phyloP scores from a whole-genome alignment of 2,888 invertebrate genomes.

The Polia nebulosa region DNA sequence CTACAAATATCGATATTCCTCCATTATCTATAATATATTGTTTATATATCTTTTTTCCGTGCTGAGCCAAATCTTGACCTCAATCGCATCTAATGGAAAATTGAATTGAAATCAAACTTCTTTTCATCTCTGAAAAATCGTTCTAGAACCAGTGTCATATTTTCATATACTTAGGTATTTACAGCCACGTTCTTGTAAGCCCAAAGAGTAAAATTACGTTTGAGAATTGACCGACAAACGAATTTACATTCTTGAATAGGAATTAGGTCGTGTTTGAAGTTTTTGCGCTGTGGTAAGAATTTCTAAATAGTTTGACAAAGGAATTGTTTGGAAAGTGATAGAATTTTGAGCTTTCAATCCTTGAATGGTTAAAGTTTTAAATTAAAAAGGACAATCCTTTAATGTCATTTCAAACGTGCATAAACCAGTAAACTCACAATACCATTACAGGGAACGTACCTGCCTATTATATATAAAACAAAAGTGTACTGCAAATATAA shows the following conservation, averaged over 20 bases:
- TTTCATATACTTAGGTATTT: not conserved
- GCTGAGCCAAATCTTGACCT: not conserved
- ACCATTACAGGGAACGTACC: not conserved
- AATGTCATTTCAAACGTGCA: not conserved
- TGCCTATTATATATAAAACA: not conserved
- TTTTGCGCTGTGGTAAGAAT: not conserved
- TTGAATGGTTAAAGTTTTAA: not conserved
- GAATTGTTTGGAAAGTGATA: not conserved
- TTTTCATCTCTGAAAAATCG: not conserved
- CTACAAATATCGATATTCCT: not conserved
- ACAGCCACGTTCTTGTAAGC: not conserved
- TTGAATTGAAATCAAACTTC: not conserved
- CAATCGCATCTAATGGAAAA: not conserved
- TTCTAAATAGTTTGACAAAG: not conserved
- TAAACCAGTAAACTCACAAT: not conserved
- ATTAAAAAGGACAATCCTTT: not conserved
- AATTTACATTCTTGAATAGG: constrained; percentile 25
- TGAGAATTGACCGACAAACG: constrained; percentile 6
- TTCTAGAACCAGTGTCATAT: not conserved
- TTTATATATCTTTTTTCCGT: not conserved
- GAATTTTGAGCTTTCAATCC: not conserved
- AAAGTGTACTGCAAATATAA: not conserved
- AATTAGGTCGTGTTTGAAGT: not conserved
- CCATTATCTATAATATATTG: too few relatives aligned
- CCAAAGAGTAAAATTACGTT: not conserved